Evolutionary conservation across 1,140 invertebrate species (phyloP).

Genomic region (Scylla paramamosain): DNA sequence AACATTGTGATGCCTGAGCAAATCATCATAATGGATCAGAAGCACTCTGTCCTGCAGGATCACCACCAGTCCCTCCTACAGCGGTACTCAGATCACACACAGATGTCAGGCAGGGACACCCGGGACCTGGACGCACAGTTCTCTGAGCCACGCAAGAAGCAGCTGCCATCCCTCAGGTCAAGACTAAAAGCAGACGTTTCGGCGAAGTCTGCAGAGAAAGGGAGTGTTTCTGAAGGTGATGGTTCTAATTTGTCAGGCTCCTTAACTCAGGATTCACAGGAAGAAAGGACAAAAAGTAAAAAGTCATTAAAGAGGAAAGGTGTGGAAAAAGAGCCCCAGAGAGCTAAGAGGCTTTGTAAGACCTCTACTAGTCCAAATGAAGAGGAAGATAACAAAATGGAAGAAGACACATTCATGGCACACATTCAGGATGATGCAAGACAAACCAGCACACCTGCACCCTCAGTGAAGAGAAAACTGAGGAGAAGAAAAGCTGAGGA

Average conservation of each 20-base stretch:
- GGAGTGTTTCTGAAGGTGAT: background rate
- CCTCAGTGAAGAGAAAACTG: background rate
- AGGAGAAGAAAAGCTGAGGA: background rate
- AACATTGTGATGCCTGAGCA: conserved; percentile 84
- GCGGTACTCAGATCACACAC: conserved; percentile 63
- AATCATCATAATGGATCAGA: conserved; percentile 84
- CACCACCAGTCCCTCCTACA: conserved; percentile 80
- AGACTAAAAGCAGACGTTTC: background rate
- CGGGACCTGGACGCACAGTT: background rate
- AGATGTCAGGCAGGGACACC: conserved; percentile 69
- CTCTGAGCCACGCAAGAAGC: background rate
- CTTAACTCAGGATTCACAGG: background rate
- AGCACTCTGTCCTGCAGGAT: conserved; percentile 82
- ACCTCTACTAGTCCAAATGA: background rate
- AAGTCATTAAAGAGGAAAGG: conserved; percentile 39
- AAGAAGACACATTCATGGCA: background rate
- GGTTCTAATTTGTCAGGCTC: background rate
- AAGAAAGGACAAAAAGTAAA: background rate
- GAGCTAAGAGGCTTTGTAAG: conserved; percentile 40
- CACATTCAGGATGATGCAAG: background rate
- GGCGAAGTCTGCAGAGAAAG: background rate
- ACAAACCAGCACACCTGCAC: background rate
- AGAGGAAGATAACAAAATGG: background rate
- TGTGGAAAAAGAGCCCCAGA: background rate
- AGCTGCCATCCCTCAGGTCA: background rate